These are phyloP conservation scores for Microctonus hyperodae DNA, from an alignment of 2,888 invertebrate genomes.

Conservation along the genomic window DNA sequence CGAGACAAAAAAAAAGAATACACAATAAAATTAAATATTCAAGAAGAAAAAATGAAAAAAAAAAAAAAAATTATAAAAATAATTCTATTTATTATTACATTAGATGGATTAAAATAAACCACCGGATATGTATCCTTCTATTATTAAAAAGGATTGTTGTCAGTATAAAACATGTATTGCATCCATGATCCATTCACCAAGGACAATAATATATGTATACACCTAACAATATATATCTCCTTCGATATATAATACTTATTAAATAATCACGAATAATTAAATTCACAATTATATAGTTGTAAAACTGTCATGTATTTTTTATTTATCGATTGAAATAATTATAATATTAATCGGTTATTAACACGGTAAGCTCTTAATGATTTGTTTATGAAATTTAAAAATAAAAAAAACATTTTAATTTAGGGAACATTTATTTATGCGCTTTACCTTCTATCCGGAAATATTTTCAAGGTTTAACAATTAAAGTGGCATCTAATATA, in stretches of 20 bases:
- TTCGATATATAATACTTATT: conserved; percentile 31
- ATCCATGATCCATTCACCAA: conserved; percentile 28
- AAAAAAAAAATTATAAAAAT: not conserved
- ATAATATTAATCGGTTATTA: not conserved
- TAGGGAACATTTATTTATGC: not conserved
- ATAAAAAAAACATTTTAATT: not conserved
- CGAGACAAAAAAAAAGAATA: not conserved
- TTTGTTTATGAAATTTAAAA: not conserved
- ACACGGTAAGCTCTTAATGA: not conserved
- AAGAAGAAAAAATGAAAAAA: not conserved
- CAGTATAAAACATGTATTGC: conserved; percentile 16
- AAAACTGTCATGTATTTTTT: not conserved
- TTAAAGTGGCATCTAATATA: not conserved
- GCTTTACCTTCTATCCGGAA: not conserved
- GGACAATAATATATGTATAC: conserved; percentile 6
- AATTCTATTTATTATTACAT: not conserved
- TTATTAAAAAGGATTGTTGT: conserved; percentile 16
- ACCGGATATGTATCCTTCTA: conserved; percentile 23
- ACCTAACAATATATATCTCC: not conserved
- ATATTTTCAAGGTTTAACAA: not conserved
- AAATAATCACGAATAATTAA: conserved; percentile 37
- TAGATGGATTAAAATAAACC: not conserved
- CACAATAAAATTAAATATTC: not conserved
- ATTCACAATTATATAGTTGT: not conserved
- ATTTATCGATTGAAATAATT: not conserved